Conservation (phyloP, 2,113 vertebrate genomes). For the Entosphenus tridentatus region DNA sequence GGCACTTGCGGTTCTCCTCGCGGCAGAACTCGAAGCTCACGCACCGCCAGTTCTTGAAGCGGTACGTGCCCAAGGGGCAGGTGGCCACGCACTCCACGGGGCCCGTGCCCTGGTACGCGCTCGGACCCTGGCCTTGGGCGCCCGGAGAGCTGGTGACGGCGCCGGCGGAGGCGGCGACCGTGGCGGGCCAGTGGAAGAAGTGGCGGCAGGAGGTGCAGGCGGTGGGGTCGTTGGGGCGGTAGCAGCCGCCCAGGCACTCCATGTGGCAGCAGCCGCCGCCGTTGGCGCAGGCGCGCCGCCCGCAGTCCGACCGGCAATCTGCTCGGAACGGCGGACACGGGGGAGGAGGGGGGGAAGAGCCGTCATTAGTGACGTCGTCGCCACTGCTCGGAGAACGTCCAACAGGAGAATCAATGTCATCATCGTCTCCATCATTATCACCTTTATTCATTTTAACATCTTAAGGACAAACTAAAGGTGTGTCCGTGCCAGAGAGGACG, state of each 20-base stretch:
- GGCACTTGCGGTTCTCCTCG: slow-evolving; percentile 59
- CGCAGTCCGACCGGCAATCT: slow-evolving; percentile 58
- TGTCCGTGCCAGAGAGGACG: too few species aligned
- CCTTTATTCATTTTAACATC: too few species aligned
- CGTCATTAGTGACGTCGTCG: too few species aligned
- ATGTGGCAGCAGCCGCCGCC: slow-evolving; percentile 59
- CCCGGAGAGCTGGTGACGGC: too few species aligned
- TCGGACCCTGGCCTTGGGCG: too few species aligned
- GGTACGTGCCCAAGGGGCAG: slow-evolving; percentile 43
- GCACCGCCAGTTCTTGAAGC: slow-evolving; percentile 73
- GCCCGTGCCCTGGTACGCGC: slow-evolving; percentile 25
- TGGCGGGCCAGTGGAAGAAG: slow-evolving; percentile 33
- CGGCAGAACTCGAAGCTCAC: slow-evolving; percentile 65
- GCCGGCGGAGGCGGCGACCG: too few species aligned
- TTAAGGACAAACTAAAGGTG: too few species aligned
- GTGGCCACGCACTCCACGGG: slow-evolving; percentile 28
- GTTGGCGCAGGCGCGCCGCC: slow-evolving; percentile 42
- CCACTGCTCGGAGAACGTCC: too few species aligned
- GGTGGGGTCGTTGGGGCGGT: slow-evolving; percentile 25
- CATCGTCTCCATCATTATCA: too few species aligned
- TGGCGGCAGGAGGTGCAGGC: slow-evolving; percentile 57
- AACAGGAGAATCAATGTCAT: too few species aligned
- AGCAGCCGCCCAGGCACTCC: slow-evolving; percentile 65
- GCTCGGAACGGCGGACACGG: neutral
- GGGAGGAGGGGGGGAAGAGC: too few species aligned